Base-by-base conservation (phyloP, 2,113 vertebrate genomes). In the Rhipidura dahli region DNA sequence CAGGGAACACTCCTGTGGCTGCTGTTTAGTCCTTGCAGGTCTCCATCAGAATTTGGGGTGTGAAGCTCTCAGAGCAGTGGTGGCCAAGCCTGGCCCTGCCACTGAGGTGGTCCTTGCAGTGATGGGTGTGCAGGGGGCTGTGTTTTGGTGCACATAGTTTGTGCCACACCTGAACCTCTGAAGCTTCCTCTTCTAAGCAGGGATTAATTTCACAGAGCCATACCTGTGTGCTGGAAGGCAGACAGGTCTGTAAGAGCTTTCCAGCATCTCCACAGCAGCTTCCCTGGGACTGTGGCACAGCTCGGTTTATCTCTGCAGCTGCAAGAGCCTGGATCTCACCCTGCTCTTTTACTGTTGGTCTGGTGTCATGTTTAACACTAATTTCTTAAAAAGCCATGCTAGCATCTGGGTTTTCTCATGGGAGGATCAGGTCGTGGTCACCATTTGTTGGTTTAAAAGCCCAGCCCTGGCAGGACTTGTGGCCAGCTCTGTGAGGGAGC, bases 171-270 rank as follows among this genome's bases (percentile, higher is more conserved):
- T 79, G 45, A 40, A 53, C 27, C 28, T 39, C 28, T 10, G 11
- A 39, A 71, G 33, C 77, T n/a, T 71, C 22, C 13, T 15, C 24
- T n/a, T n/a, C n/a, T n/a, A n/a, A n/a, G n/a, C 7, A 45, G 19
- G 47, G 15, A 49, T 15, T 59, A 13, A 17, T 16, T 56, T 47
- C 2, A 7, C 5, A 33, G 63, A 47, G 39, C 53, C 13, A 2
- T n/a, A 14, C 3, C 14, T 3, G 0, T 1, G 2, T 33, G 35
- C 3, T 37, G 15, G 44, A 68, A 31, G 27, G 57, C 51, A 63
- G n/a, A 26, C 40, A 27, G 50, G 28, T 51, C 65, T 75, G 1
- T 33, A 28, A 75, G 71, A 79, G 61, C 76, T 56, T 79, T 64
- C 59, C 44, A 59, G 26, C 3, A 2, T 35, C 57, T 45, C 49